phyloP scores from a whole-genome alignment of 1,140 invertebrate species.

The Drosophila arawakana region DNA sequence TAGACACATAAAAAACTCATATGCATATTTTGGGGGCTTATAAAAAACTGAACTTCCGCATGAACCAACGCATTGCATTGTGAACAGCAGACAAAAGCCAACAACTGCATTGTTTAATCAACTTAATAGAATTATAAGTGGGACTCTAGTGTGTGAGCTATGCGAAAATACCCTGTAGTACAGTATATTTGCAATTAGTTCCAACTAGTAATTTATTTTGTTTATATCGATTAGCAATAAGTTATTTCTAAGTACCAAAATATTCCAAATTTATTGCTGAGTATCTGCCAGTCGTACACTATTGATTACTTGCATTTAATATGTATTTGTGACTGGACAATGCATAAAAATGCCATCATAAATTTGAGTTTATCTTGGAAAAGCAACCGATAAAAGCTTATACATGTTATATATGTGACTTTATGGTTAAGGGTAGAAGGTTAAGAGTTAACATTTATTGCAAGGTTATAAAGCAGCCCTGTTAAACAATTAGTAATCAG shows the following conservation, averaged over 20 bases:
- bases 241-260: not conserved
- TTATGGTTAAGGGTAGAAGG: not conserved
- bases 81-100: slow-evolving; percentile 52
- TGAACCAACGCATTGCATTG: slow-evolving; percentile 18
- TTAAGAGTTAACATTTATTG: not conserved
- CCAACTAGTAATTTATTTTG: not conserved
- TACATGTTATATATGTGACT: slow-evolving; percentile 10
- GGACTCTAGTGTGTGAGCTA: slow-evolving; percentile 21
- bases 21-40: slow-evolving; percentile 34
- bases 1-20: slow-evolving; percentile 52
- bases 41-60: slow-evolving; percentile 49
- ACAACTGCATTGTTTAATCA: slow-evolving; percentile 75
- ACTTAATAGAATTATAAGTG: slow-evolving; percentile 82
- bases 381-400: slow-evolving; percentile 30
- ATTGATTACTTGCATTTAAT: slow-evolving; percentile 1
- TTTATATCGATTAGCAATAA: not conserved
- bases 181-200: not conserved
- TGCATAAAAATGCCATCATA: slow-evolving; percentile 70
- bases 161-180: slow-evolving; percentile 21
- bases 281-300: slow-evolving; percentile 2
- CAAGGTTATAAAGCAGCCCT: slow-evolving; percentile 2
- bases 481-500: slow-evolving; percentile 18
- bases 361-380: slow-evolving; percentile 65
- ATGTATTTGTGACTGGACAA: slow-evolving; percentile 10
- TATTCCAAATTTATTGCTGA: slow-evolving; percentile 5